Evolutionary conservation across 2,113 vertebrate genomes (phyloP), one percentile per base, ranked within the genome.

Genomic region (Lepus europaeus): DNA sequence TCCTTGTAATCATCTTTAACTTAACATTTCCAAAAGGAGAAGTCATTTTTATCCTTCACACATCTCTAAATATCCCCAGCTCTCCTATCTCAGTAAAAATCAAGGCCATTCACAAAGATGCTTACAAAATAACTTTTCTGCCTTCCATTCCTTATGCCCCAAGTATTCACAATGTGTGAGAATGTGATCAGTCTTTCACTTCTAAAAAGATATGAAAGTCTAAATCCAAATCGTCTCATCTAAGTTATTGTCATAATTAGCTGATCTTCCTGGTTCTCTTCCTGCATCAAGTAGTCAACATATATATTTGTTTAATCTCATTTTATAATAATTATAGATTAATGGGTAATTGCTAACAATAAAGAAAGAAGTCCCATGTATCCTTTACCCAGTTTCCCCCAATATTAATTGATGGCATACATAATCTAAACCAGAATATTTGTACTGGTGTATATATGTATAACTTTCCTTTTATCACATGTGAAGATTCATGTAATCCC

Each of bases 1-100:
- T 79, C 45, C 36, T 22, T n/a, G 39, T 56, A 64, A 14, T 4
- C 27, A n/a, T 72, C n/a, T 90, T 19, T 53, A 90, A 72, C 5
- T 94, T 94, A 78, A 36, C 2, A 78, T 82, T 83, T 77, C 17
- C 9, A 31, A 84, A 77, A 89, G 69, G 10, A 83, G 2, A 89
- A 78, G 70, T 19, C 9, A 9, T 39, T 64, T n/a, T 31, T 56
- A 66, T 0, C 39, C 2, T 29, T 66, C 27, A 7, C 17, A 84
- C 14, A 19, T 39, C 29, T 63, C 84, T 68, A 64, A 92, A 8
- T 78, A 63, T 53, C 31, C 84, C 17, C 31, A 78, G 25, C 1
- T 29, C 29, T 19, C 31, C 45, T 84, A 78, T 51, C 29, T 89
- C 17, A 78, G 36, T 77, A 78, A 85, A 84, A 70, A 20, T 1